phyloP scores from a whole-genome alignment of 1,140 invertebrate genomes.

The Papilio polytes region DNA sequence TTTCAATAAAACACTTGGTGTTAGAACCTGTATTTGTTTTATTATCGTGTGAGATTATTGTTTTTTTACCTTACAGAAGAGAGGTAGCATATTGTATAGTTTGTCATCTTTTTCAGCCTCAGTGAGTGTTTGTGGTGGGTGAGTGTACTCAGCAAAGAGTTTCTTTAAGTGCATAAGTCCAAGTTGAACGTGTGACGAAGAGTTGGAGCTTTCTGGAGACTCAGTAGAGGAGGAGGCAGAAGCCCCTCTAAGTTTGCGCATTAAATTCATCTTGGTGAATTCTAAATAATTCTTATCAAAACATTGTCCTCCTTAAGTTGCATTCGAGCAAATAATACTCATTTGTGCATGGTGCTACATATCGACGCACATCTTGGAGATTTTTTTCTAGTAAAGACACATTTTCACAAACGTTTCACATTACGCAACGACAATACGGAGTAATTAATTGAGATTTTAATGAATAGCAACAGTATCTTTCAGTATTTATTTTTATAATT shows the following conservation, averaged over 20 bases:
- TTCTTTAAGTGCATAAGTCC: constrained; percentile 98
- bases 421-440: constrained; percentile 2
- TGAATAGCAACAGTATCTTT: background rate
- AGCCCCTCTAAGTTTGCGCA: constrained; percentile 91
- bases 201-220: constrained; percentile 79
- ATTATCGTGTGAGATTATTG: background rate
- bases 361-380: constrained; percentile 33
- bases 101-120: constrained; percentile 96
- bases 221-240: constrained; percentile 74
- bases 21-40: too few relatives aligned
- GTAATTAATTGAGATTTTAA: constrained; percentile 3
- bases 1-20: background rate
- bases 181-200: constrained; percentile 91
- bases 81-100: constrained; percentile 98
- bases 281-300: constrained; percentile 38
- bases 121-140: constrained; percentile 91
- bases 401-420: constrained; percentile 25
- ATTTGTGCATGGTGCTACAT: constrained; percentile 37
- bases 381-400: constrained; percentile 16
- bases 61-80: constrained; percentile 96
- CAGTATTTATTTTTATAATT: constrained; percentile 35
- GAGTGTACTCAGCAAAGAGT: constrained; percentile 96
- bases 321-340: constrained; percentile 24
- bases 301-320: constrained; percentile 31
- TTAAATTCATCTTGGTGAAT: constrained; percentile 89